Base-by-base conservation (phyloP, 2,888 invertebrate genomes). In the Pseudeuparius sepicola region DNA sequence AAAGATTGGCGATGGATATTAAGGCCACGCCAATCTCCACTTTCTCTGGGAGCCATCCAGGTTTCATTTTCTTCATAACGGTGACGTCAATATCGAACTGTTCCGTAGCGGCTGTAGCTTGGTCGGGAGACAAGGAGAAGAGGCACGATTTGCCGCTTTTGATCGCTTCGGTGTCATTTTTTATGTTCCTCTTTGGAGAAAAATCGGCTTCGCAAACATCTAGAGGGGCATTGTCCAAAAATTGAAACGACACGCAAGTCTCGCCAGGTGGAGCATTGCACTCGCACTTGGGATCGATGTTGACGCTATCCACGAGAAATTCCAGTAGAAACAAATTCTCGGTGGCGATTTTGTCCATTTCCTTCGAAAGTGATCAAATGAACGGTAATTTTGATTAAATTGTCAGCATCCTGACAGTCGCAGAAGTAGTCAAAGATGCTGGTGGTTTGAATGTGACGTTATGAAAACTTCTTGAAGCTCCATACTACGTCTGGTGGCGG, bases 131-230 rank as follows among this genome's bases (percentile, higher is more conserved):
- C 3, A 78, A 55, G 1, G 75, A 75, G 50, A 78, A 78, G n/a
- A 78, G 59, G 46, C 77, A 77, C 1, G 78, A 78, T 55, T 77
- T 78, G 14, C 78, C 78, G 44, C 65, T 75, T 50, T 72, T 73
- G 36, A 75, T 70, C 1, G 63, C 56, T 4, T 43, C 49, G 7
- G 66, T 65, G 2, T 64, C 57, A 31, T 40, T 24, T 24, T 48
- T 41, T 39, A 48, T 45, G 30, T 36, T 57, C 40, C 37, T 47
- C 49, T 58, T 52, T 1, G 60, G 57, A 7, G 20, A 7, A 30
- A 61, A 57, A 31, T 75, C 73, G 40, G 73, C 72, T 46, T 78
- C 76, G 53, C 72, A 71, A 39, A 78, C 71, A 44, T 71, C 70
- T 10, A 78, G 52, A 1, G 73, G 66, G 1, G 70, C 70, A 25